Evolutionary conservation across 2,113 vertebrate species (phyloP).

Genomic region (Antigone vipio): DNA sequence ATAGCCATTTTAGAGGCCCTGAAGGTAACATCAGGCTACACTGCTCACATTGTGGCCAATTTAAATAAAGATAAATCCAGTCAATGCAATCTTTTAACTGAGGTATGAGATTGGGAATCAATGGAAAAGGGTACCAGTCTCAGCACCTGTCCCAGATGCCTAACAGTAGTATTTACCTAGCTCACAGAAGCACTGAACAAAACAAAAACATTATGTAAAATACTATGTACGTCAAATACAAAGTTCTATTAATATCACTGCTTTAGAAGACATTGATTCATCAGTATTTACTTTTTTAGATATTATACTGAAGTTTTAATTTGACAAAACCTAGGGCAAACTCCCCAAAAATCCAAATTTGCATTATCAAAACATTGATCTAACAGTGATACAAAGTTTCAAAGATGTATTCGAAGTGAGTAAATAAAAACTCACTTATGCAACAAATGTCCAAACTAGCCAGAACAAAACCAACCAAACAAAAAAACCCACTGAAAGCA

Average conservation of each 20-base stretch:
- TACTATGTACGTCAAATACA: fast-evolving
- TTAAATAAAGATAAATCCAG: constrained; percentile 9
- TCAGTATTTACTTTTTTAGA: background rate
- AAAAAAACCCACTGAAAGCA: background rate
- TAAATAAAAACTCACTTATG: background rate
- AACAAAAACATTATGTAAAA: background rate
- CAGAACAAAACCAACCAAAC: background rate
- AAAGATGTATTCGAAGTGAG: background rate
- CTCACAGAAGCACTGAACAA: background rate
- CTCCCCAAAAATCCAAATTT: background rate
- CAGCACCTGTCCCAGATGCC: background rate
- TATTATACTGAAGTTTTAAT: background rate
- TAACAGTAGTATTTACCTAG: background rate
- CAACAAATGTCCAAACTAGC: background rate
- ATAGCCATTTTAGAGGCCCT: background rate
- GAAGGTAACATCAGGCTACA: background rate
- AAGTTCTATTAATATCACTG: background rate
- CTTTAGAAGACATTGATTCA: background rate
- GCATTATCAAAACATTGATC: background rate
- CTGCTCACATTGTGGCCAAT: background rate
- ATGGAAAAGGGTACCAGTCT: background rate
- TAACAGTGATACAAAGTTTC: background rate
- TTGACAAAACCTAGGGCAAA: background rate
- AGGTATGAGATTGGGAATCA: background rate
- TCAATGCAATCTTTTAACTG: background rate